Base-by-base conservation (phyloP, 2,113 vertebrate genomes). In the Gavia stellata region DNA sequence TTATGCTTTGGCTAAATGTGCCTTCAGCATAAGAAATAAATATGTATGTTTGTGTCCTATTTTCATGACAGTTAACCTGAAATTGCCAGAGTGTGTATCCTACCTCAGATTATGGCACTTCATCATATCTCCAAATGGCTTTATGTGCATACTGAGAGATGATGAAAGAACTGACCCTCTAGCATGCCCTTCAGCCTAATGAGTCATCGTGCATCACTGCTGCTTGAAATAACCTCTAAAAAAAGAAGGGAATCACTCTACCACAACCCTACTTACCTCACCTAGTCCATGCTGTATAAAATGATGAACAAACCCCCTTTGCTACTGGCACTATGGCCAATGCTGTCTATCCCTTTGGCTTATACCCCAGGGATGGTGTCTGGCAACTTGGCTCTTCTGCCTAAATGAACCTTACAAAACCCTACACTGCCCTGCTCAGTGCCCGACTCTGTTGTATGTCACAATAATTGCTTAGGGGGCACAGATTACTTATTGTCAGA, bases 131-230 rank as follows among this genome's bases (percentile, higher is more conserved):
- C 88, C 40, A n/a, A 89, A 82, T 0, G 2, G 70, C 36, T 89
- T 91, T 65, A 87, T 82, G 58, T 80, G 83, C 70, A 80, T 49
- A 79, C n/a, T 87, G 81, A 89, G 81, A 92, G 40, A 92, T 85
- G 91, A 81, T 86, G 93, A 92, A 90, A 80, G 87, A 92, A 83
- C 58, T 92, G 90, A 94, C 81, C 79, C 93, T 94, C 49, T 45
- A 91, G 81, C 1, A 0, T 85, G 88, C 86, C 86, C 86, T 91
- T 90, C 68, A 81, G 88, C 75, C 90, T 90, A 90, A 84, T 31
- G 72, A 92, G 82, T 85, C 68, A 72, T 2, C 84, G 68, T 56
- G 86, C 77, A 89, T 45, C 88, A 75, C 0, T 94, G 88, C 77
- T 88, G 88, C 88, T 84, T 6, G 47, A 91, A 96, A 91, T 58